Evolutionary conservation across 2,797 vertebrate species (phyloP).

Genomic region (Propithecus perrieri): DNA sequence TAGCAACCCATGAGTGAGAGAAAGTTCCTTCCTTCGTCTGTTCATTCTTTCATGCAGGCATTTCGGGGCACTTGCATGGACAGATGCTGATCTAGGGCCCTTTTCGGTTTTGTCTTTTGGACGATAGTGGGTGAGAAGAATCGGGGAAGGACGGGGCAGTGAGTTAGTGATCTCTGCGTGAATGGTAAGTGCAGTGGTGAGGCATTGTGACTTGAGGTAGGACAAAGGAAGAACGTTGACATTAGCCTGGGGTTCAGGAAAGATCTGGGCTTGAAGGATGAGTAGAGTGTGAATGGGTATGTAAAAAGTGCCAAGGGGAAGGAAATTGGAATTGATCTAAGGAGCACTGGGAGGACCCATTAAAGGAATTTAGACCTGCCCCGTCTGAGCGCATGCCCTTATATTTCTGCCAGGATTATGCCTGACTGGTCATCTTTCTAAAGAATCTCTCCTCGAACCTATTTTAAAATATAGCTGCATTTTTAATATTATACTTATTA

Average conservation of each 20-base stretch:
- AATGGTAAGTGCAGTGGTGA: neutral
- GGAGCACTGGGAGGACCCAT: neutral
- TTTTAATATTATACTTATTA: neutral
- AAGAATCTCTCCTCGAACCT: neutral
- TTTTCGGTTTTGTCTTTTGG: neutral
- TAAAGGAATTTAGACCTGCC: neutral
- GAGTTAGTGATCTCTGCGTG: neutral
- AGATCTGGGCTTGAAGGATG: neutral
- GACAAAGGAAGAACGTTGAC: neutral
- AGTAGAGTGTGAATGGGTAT: neutral
- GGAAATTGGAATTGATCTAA: neutral
- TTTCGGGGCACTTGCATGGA: neutral
- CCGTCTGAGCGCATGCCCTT: neutral
- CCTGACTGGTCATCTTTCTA: neutral
- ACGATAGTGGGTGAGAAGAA: neutral
- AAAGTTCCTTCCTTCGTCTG: neutral
- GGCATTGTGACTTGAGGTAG: neutral
- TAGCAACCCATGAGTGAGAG: neutral
- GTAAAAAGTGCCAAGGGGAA: neutral
- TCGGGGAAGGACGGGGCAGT: neutral
- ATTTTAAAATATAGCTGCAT: neutral
- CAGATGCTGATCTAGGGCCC: neutral
- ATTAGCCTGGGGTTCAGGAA: neutral
- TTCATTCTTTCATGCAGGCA: neutral
- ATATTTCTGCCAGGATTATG: neutral